phyloP scores from a whole-genome alignment of 2,888 invertebrate species.

The Machimus atricapillus region DNA sequence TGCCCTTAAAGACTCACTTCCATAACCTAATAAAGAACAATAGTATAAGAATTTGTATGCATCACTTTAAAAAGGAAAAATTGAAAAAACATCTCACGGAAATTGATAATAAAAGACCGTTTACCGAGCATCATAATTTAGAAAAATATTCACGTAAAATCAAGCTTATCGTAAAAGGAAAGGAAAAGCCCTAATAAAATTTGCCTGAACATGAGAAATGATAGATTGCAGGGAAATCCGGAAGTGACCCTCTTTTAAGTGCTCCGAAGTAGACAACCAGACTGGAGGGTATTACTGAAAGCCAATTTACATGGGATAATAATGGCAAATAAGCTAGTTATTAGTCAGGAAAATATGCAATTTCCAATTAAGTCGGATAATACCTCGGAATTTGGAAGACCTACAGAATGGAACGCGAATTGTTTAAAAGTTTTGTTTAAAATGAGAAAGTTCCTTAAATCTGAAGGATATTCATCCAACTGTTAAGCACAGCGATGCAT shows the following conservation, averaged over 20 bases:
- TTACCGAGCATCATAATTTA: too few species aligned
- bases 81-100: too few species aligned
- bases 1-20: too few species aligned
- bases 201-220: background rate
- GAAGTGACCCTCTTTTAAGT: background rate
- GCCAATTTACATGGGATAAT: background rate
- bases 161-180: background rate
- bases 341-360: background rate
- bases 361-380: background rate
- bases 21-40: too few species aligned
- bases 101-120: too few species aligned
- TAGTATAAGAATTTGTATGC: too few species aligned
- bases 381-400: background rate
- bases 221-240: background rate
- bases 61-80: too few species aligned
- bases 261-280: background rate
- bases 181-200: background rate
- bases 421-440: background rate
- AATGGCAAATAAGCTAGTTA: background rate
- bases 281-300: background rate
- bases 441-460: background rate
- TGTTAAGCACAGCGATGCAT: background rate
- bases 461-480: background rate
- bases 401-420: background rate
- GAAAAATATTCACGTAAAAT: too few species aligned